A percentile compares a stretch with the other conserved stretches of the same genome.
Conservation (phyloP, 2,113 vertebrate species). For the Hirundichthys speculiger region DNA sequence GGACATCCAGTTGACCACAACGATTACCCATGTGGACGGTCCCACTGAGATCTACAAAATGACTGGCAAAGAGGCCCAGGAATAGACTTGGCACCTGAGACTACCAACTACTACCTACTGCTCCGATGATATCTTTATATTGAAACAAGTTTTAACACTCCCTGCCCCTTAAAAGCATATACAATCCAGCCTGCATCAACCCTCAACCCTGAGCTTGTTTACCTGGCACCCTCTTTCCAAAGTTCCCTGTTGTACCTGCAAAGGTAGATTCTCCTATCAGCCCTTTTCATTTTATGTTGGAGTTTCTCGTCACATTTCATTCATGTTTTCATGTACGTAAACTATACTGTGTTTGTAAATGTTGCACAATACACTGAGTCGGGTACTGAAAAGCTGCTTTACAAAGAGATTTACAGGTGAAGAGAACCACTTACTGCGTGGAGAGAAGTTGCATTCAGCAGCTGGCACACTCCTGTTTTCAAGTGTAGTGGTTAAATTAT, state of each 20-base stretch:
- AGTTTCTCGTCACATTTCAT: constrained; percentile 34
- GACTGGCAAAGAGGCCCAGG: constrained; percentile 92
- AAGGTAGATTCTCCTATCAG: constrained; percentile 45
- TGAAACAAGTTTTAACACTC: constrained; percentile 14
- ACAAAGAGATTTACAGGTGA: constrained; percentile 4
- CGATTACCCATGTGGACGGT: constrained; percentile 92
- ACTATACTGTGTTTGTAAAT: constrained; percentile 43
- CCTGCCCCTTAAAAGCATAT: neutral
- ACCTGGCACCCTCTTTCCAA: constrained; percentile 3
- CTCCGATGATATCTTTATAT: constrained; percentile 24
- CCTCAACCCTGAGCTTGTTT: constrained; percentile 10
- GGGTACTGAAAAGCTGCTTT: constrained; percentile 40
- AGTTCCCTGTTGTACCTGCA: constrained; percentile 18
- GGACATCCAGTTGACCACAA: constrained; percentile 95
- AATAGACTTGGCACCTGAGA: constrained; percentile 72
- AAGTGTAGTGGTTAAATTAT: neutral
- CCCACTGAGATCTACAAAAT: constrained; percentile 95
- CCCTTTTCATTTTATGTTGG: constrained; percentile 53
- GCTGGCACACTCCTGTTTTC: neutral
- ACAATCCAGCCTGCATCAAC: constrained; percentile 29
- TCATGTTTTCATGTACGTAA: constrained; percentile 15
- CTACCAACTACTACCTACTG: constrained; percentile 28
- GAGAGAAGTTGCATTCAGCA: constrained; percentile 11
- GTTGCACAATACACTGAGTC: constrained; percentile 45
- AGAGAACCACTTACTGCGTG: constrained; percentile 19